These are phyloP conservation scores for Polymixis lichenea DNA, from an alignment of 2,888 invertebrate genomes.

Conservation along the genomic window DNA sequence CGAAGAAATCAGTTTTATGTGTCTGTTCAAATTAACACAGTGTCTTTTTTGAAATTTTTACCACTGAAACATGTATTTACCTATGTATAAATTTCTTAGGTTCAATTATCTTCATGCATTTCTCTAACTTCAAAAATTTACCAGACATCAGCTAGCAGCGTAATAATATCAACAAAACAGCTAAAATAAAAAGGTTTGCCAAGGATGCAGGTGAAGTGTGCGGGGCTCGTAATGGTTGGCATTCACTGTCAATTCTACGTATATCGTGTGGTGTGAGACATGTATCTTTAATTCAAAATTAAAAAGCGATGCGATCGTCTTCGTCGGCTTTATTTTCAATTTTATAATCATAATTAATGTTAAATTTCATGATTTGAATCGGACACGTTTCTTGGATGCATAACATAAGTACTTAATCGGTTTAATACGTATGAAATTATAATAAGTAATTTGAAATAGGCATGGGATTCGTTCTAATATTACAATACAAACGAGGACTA, in stretches of 20 bases:
- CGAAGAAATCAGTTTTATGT: conserved; percentile 1
- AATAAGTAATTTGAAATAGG: neutral
- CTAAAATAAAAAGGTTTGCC: conserved; percentile 43
- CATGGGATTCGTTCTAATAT: neutral
- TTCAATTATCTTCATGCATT: neutral
- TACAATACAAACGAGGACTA: neutral
- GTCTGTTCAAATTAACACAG: neutral
- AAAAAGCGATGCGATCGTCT: conserved; percentile 28
- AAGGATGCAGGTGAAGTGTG: conserved; percentile 51
- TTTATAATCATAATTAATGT: conserved; percentile 27
- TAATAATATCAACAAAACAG: conserved; percentile 16
- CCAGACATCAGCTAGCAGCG: conserved; percentile 9
- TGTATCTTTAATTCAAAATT: conserved; percentile 50
- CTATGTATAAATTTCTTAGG: neutral
- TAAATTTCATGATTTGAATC: conserved; percentile 30
- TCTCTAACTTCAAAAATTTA: neutral
- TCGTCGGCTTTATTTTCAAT: conserved; percentile 33
- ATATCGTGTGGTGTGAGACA: conserved; percentile 30
- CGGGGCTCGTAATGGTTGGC: conserved; percentile 31
- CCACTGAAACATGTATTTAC: conserved; percentile 1
- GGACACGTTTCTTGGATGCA: conserved; percentile 12
- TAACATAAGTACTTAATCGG: conserved; percentile 4
- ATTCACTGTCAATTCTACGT: conserved; percentile 45
- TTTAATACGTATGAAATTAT: neutral
- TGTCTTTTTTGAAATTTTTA: neutral